Evolutionary conservation across 2,113 vertebrate genomes (phyloP).

Genomic region (Pipra filicauda): DNA sequence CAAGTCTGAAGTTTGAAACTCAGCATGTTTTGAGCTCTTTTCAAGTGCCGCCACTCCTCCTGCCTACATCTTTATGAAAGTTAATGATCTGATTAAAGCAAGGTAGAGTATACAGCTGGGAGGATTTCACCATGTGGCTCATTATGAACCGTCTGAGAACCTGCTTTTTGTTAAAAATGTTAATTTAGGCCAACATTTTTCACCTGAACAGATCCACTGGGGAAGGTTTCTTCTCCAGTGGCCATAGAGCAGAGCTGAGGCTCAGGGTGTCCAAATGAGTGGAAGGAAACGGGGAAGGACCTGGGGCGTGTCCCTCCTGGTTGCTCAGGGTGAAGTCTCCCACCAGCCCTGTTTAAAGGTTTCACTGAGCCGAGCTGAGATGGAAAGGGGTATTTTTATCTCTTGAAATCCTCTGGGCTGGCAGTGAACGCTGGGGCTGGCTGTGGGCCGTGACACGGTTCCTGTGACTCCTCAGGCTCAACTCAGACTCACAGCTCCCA

Average conservation of each 20-base stretch:
- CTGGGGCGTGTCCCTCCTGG: fast-evolving
- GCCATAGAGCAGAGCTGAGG: neutral
- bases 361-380: neutral
- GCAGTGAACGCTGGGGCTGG: neutral
- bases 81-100: constrained; percentile 55
- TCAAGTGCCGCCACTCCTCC: constrained; percentile 59
- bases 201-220: fast-evolving
- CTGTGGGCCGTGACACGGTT: neutral
- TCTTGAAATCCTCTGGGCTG: neutral
- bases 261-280: neutral
- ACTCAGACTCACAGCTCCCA: fast-evolving
- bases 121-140: neutral
- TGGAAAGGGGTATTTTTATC: neutral
- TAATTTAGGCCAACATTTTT: neutral
- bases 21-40: constrained; percentile 58
- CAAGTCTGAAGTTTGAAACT: constrained; percentile 57
- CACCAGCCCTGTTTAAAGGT: neutral
- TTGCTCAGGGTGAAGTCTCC: neutral
- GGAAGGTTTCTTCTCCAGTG: neutral
- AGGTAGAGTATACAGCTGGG: constrained; percentile 5
- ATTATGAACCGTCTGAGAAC: neutral
- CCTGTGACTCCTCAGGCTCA: neutral
- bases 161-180: neutral
- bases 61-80: constrained; percentile 54
- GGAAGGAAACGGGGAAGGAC: neutral